Conservation (phyloP, 2,113 vertebrate genomes). For the Arizona elegans region DNA sequence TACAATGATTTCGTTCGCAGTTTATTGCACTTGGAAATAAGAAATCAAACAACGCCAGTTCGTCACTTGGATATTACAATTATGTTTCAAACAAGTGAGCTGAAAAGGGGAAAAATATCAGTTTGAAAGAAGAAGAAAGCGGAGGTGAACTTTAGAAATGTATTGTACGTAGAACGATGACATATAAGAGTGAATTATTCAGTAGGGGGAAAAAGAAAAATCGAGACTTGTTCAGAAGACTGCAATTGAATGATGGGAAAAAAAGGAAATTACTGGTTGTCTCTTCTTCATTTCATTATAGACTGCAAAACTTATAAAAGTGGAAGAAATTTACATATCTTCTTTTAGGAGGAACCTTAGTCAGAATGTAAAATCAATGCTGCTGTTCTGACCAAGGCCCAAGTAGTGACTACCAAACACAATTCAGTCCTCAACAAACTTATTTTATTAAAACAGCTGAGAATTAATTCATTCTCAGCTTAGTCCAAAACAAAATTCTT, state of each 20-base stretch:
- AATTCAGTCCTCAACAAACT: too few species aligned
- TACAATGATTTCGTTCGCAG: constrained; percentile 14
- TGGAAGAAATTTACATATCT: background rate
- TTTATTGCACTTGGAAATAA: constrained; percentile 7
- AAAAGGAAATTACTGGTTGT: background rate
- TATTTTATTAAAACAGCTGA: too few species aligned
- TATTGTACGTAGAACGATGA: background rate
- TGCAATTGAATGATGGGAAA: background rate
- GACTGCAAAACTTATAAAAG: background rate
- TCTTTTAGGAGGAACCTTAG: background rate
- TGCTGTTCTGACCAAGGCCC: too few species aligned
- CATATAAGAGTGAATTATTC: constrained; percentile 1
- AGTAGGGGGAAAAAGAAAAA: background rate
- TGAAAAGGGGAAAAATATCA: background rate
- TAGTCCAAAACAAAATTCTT: too few species aligned
- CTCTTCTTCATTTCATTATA: background rate
- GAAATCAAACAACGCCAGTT: background rate
- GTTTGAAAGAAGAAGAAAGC: background rate
- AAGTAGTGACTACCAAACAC: too few species aligned
- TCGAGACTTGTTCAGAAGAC: background rate
- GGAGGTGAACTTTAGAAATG: background rate
- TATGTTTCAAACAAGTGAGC: constrained; percentile 10
- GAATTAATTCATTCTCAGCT: too few species aligned
- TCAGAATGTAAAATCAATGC: background rate
- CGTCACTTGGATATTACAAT: background rate